Base-by-base conservation (phyloP, 1,140 invertebrate genomes). In the Vanessa atalanta region DNA sequence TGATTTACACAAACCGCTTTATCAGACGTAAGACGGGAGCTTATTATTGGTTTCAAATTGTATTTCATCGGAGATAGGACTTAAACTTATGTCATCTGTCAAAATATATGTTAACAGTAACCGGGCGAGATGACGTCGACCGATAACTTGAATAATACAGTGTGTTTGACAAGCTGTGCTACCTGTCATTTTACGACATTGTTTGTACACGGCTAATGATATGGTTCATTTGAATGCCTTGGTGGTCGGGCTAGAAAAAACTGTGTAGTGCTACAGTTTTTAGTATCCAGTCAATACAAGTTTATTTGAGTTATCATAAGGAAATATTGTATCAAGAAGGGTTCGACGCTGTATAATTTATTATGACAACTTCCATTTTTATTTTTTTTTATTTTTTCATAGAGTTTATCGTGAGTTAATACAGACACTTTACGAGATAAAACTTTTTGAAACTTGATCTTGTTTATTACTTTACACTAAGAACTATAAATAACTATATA, bases 71-170 rank as follows among this genome's bases (percentile, higher is more conserved):
- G 50, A 77, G 88, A 90, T 91, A 91, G 74, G 85, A 86, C 83
- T 79, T 83, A 86, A 91, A 91, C 83, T 91, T 93, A 90, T 91
- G 91, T 93, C 91, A 91, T 93, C 86, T 91, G 91, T 93, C 91
- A 93, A 93, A 93, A 91, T 91, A 91, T 83, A 91, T 88, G 91
- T 91, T 91, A 93, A 91, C 89, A 91, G 88, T 57, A 55, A 15
- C 51, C 83, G 82, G 75, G 78, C 65, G 75, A 76, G 83, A 84
- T 90, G 78, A 70, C 61, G 63, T 70, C 50, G 47, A 47, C 23
- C 47, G 73, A 75, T 75, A 75, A 51, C 13, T 53, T 43, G 82
- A 89, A 87, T 90, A 85, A 86, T 89, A 88, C 83, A 61, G 82
- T 75, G 20, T 20, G 82, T 87, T 82, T 87, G 86, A 90, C 87